These are phyloP conservation scores for Sinelater perroti DNA, from an alignment of 2,888 invertebrate species.

Conservation along the genomic window DNA sequence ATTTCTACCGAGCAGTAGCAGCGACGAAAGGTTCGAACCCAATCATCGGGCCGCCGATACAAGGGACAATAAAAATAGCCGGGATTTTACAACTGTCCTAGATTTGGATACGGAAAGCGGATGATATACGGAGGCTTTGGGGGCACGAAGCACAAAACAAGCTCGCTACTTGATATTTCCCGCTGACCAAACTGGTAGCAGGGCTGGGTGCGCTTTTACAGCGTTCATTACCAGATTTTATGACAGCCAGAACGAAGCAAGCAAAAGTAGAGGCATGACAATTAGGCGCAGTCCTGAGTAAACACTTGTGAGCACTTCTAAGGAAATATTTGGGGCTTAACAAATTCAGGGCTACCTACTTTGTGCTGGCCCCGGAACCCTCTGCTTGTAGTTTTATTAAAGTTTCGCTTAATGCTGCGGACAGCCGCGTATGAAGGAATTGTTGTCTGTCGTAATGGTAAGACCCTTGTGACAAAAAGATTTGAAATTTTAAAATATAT, in stretches of 20 bases:
- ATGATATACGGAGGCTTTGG: too few relatives aligned
- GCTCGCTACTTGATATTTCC: conserved; percentile 37
- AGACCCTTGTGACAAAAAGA: too few relatives aligned
- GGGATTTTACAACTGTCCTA: conserved; percentile 29
- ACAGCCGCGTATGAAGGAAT: too few relatives aligned
- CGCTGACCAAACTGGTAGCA: conserved; percentile 43
- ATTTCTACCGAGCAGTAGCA: conserved; percentile 34
- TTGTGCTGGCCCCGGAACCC: conserved; percentile 21
- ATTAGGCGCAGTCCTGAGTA: conserved; percentile 52
- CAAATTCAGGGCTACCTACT: conserved; percentile 50
- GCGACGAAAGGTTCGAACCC: conserved; percentile 2
- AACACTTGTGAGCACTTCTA: conserved; percentile 50
- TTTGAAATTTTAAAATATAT: too few relatives aligned
- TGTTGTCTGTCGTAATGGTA: too few relatives aligned
- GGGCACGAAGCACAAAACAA: too few relatives aligned
- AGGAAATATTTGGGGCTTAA: conserved; percentile 50
- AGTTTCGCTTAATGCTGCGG: neutral
- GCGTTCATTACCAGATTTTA: conserved; percentile 38
- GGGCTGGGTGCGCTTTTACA: conserved; percentile 29
- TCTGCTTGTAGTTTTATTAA: conserved; percentile 18
- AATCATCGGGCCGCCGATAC: conserved; percentile 17
- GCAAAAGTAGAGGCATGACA: conserved; percentile 45
- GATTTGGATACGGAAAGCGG: conserved; percentile 15
- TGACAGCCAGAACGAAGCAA: conserved; percentile 37
- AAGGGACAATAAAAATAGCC: conserved; percentile 30